Conservation (phyloP, 2,113 vertebrate species). For the Felis catus region DNA sequence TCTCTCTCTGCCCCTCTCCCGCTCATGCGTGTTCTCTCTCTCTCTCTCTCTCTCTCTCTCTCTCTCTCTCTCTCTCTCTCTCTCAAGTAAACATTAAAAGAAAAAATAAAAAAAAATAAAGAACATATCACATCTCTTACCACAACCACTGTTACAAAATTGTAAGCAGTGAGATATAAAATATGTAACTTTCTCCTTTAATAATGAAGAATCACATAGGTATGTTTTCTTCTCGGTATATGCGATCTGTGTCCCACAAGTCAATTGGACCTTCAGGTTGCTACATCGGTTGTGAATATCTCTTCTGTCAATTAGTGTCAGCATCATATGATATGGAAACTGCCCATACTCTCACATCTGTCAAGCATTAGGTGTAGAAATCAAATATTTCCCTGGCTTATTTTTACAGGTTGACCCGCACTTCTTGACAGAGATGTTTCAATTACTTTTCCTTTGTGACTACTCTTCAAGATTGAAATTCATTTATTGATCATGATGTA, state of each 20-base stretch:
- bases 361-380: neutral
- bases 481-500: neutral
- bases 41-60: no score
- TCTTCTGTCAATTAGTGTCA: neutral
- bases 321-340: neutral
- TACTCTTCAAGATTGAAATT: neutral
- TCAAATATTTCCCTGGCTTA: neutral
- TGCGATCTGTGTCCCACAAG: neutral
- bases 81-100: no score
- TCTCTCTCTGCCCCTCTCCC: no score
- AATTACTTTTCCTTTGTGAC: slow-evolving; percentile 43
- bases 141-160: neutral
- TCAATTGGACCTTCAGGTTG: neutral
- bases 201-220: neutral
- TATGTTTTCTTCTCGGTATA: neutral
- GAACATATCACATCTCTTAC: neutral
- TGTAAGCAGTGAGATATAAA: neutral
- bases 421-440: neutral
- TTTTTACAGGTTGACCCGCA: neutral
- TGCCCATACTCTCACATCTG: neutral
- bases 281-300: neutral
- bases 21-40: no score
- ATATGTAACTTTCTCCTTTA: neutral
- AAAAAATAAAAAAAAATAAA: no score
- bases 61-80: no score